Evolutionary conservation across 2,113 vertebrate species (phyloP).

Genomic region (Xenopus borealis): DNA sequence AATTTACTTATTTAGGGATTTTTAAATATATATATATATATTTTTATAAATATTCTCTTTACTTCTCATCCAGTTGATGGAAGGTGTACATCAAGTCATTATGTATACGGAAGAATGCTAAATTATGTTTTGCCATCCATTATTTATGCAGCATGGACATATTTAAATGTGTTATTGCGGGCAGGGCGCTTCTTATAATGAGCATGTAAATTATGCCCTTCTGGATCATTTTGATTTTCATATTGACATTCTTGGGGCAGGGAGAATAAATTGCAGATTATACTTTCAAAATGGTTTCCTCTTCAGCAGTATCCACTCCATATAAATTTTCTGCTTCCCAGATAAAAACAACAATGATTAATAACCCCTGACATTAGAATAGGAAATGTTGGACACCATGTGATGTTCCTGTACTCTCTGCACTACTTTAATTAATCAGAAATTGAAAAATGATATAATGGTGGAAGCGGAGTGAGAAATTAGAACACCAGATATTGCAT

Average conservation of each 20-base stretch:
- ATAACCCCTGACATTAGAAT: slow-evolving; percentile 46
- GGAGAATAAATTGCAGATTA: slow-evolving; percentile 33
- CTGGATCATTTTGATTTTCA: slow-evolving; percentile 11
- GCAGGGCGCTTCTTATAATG: slow-evolving; percentile 5
- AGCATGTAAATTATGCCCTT: slow-evolving; percentile 25
- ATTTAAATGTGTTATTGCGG: slow-evolving; percentile 4
- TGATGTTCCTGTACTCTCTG: slow-evolving; percentile 18
- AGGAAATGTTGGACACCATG: slow-evolving; percentile 30
- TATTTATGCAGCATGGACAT: background rate
- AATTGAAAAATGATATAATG: slow-evolving; percentile 32
- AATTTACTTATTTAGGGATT: no score
- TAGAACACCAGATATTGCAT: background rate
- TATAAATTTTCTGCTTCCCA: slow-evolving; percentile 29
- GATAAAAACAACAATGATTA: slow-evolving; percentile 42
- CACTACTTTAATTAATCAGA: slow-evolving; percentile 28
- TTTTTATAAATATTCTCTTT: no score
- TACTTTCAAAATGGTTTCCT: slow-evolving; percentile 40
- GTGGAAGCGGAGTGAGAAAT: slow-evolving; percentile 19
- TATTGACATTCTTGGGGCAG: slow-evolving; percentile 19
- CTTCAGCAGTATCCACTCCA: slow-evolving; percentile 23
- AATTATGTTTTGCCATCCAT: no score
- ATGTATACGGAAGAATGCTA: no score
- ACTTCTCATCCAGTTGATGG: no score
- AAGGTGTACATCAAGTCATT: no score
- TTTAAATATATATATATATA: no score